Evolutionary conservation across 2,888 invertebrate species (phyloP), one percentile per base, ranked within the genome.

Genomic region (Callyntrura guangdongensis): DNA sequence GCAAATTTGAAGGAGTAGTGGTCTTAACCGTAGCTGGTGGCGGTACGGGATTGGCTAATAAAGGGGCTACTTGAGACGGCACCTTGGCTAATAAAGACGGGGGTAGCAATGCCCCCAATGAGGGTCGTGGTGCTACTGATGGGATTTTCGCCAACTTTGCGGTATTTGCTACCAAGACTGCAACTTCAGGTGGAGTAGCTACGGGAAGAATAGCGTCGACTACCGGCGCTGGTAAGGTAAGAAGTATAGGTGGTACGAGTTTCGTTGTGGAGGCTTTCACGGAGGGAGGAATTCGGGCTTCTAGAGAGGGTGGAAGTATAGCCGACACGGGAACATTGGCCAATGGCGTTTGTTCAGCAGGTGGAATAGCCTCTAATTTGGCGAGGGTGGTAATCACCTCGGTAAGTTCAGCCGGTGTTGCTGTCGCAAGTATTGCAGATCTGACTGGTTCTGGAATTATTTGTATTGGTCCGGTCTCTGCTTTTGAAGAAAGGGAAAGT

Each of bases 41-140:
- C 12, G 84, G 61, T 22, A 69, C 20, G 4, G 61, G 84, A n/a
- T 69, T 17, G 3, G 22, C 22, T 36, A 84, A 53, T 1, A 69
- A 6, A 9, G 84, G 84, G n/a, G 74, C 85, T 1, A 84, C 0
- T 20, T 53, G 59, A 47, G 86, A 56, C n/a, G 82, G 82, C 17
- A 82, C 12, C 45, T 82, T 82, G 1, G 82, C 47, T 0, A 82
- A 1, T 14, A 82, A 22, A 17, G 61, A 49, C 1, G 36, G 82
- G 3, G 79, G 79, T 5, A 79, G 12, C 2, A 79, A 11, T 0
- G 25, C 79, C n/a, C 25, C 22, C 2, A 79, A 0, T 9, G 79
- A 12, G 9, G 79, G 79, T 6, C 47, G 47, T 45, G 45, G 74
- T 8, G 45, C 47, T 4, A 74, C n/a, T 2, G 74, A 47, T 1